Base-by-base conservation (phyloP, 2,797 vertebrate species). In the Champsocephalus gunnari region DNA sequence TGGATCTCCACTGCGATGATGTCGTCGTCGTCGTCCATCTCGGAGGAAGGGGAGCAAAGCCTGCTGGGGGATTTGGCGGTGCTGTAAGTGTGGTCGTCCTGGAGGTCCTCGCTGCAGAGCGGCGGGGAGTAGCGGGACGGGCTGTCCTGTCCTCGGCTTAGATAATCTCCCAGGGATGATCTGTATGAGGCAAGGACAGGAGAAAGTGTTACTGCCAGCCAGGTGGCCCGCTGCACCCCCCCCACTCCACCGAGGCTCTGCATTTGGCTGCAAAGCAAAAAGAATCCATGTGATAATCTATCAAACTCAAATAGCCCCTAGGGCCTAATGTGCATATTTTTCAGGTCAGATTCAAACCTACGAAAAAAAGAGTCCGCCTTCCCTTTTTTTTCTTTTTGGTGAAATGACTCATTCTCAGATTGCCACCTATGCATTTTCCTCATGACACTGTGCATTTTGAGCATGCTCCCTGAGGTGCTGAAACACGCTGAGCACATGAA, bases 51-150 rank as follows among this genome's bases (percentile, higher is more conserved):
- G 82, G 96, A 95, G 65, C 95, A 92, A 83, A 96, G 87, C 86
- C 89, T 80, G 80, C 90, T 95, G 91, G 96, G 94, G 87, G 97
- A 95, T 92, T 96, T 97, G 92, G 96, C 97, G 82, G 96, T 98
- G 94, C 97, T 98, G 91, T 99, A 98, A 71, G 96, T 99, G 95
- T 98, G 97, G 84, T 99, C 98, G 81, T 98, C 97, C 92, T 98
- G 96, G 49, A 96, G 96, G 93, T 98, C 97, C 48, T 97, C 97
- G 0, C 96, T 94, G 3, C 96, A 96, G 71, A 95, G 96, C 11
- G 95, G 95, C 0, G 96, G 96, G 24, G 96, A 96, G 93, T 95
- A 97, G n/a, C 96, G 90, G 4, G 95, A 95, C 2, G 95, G 96
- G 60, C 96, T 96, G 13, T 95, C 96, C 85, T 97, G 96, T n/a